These are phyloP conservation scores for Argynnis bischoffii DNA, from an alignment of 2,888 invertebrate species.

Conservation along the genomic window DNA sequence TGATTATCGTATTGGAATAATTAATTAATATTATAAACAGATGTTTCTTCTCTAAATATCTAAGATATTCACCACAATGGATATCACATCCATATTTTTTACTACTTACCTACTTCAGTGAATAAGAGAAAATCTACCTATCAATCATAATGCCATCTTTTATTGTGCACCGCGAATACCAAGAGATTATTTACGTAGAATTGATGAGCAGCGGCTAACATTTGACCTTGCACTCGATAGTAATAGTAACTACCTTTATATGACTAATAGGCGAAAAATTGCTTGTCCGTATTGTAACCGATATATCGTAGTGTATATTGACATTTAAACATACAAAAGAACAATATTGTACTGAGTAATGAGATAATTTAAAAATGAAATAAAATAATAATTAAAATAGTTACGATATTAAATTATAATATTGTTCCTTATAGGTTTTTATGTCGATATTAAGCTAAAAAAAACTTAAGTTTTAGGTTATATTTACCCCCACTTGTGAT, in stretches of 20 bases:
- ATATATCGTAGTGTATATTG: slow-evolving; percentile 7
- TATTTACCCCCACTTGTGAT: no score
- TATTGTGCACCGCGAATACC: slow-evolving; percentile 67
- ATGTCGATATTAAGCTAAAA: no score
- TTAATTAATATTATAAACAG: neutral
- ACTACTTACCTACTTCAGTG: slow-evolving; percentile 27
- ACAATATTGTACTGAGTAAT: no score
- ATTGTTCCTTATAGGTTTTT: no score
- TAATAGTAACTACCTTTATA: slow-evolving; percentile 49
- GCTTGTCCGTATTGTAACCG: slow-evolving; percentile 38
- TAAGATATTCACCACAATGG: neutral
- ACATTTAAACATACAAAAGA: neutral
- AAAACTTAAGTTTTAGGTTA: no score
- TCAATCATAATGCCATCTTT: slow-evolving; percentile 69
- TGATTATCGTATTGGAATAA: no score
- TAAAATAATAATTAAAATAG: no score
- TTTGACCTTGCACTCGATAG: slow-evolving; percentile 67
- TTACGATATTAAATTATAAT: no score
- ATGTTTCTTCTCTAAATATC: neutral
- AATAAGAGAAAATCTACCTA: slow-evolving; percentile 59
- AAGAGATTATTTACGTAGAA: slow-evolving; percentile 75
- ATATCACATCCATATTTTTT: slow-evolving; percentile 29
- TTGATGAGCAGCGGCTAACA: slow-evolving; percentile 71
- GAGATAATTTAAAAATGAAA: no score
- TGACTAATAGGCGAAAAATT: slow-evolving; percentile 66